Evolutionary conservation across 2,888 invertebrate species (phyloP).

Genomic region (Baccha elongata): DNA sequence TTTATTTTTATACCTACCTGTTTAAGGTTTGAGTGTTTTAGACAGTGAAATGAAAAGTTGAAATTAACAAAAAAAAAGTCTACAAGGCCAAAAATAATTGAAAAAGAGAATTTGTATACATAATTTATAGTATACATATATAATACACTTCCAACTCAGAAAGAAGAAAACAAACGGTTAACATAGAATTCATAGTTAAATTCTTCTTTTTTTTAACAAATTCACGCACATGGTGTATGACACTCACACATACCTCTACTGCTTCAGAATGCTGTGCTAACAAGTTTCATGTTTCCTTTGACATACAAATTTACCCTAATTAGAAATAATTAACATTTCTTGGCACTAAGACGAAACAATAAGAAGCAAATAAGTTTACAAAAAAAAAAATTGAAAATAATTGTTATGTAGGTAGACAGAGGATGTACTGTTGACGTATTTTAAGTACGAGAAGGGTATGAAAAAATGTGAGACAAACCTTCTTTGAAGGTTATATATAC

Average conservation of each 20-base stretch:
- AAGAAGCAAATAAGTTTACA: slow-evolving; percentile 10
- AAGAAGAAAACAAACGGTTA: slow-evolving; percentile 47
- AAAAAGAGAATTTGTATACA: slow-evolving; percentile 29
- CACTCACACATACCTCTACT: neutral
- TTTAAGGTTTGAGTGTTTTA: neutral
- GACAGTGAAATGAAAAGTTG: slow-evolving; percentile 7
- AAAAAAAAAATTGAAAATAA: slow-evolving; percentile 8
- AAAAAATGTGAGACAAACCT: slow-evolving; percentile 9
- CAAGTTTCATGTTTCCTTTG: slow-evolving; percentile 47
- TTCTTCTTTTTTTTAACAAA: neutral
- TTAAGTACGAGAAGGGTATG: neutral
- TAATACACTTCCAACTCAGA: neutral
- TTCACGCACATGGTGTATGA: slow-evolving; percentile 13
- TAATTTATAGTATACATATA: neutral
- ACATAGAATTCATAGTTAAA: slow-evolving; percentile 45
- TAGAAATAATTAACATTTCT: slow-evolving; percentile 68
- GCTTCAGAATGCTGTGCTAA: neutral
- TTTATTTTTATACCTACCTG: slow-evolving; percentile 2
- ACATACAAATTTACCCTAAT: slow-evolving; percentile 64
- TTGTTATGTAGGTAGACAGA: neutral
- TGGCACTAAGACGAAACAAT: slow-evolving; percentile 35
- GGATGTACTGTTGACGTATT: neutral
- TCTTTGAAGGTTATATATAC: slow-evolving; percentile 6
- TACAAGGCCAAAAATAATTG: slow-evolving; percentile 55
- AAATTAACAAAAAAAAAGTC: slow-evolving; percentile 20